Evolutionary conservation across 2,113 vertebrate genomes (phyloP), one percentile per base, ranked within the genome.

Genomic region (Chaetops frenatus): DNA sequence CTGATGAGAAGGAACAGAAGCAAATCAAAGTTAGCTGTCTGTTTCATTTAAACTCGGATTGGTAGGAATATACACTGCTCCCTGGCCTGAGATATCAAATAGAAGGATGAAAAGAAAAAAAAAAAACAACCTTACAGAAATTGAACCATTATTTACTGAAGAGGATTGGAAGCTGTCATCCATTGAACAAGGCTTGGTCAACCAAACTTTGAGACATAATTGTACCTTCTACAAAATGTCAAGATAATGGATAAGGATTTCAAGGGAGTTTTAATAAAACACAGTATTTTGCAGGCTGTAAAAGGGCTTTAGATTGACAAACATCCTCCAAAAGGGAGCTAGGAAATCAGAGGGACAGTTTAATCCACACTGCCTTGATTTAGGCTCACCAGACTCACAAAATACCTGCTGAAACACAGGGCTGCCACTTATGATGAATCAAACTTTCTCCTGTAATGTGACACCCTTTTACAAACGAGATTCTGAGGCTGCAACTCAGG

Each of bases 21-120:
- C 53, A 96, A 97, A 96, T 97, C 95, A 93, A 87, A 95, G 72
- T 56, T 79, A 90, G 38, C 86, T 85, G 69, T 70, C 29, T 94
- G 76, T 67, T 83, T 94, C 89, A 95, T 96, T 97, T 94, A 94
- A 95, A 94, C 94, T 81, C 84, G 94, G 80, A 67, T 84, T 77
- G 15, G 57, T 90, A 92, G 86, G 69, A 97, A 97, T 48, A 51
- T 38, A 20, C 62, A 81, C n/a, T 45, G 23, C 40, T 92, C 50
- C 69, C 78, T 69, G 38, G 44, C 29, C 73, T 72, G 35, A 93
- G 81, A 76, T 72, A 90, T 27, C 91, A 95, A 92, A 87, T 9
- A 71, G 42, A 87, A 95, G 81, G 24, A 40, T 22, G 35, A 47
- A 20, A 21, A 66, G 57, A 33, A 69, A 48, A 50, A 53, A 31